Evolutionary conservation across 2,888 invertebrate genomes (phyloP).

Genomic region (Amphipoea lucens): DNA sequence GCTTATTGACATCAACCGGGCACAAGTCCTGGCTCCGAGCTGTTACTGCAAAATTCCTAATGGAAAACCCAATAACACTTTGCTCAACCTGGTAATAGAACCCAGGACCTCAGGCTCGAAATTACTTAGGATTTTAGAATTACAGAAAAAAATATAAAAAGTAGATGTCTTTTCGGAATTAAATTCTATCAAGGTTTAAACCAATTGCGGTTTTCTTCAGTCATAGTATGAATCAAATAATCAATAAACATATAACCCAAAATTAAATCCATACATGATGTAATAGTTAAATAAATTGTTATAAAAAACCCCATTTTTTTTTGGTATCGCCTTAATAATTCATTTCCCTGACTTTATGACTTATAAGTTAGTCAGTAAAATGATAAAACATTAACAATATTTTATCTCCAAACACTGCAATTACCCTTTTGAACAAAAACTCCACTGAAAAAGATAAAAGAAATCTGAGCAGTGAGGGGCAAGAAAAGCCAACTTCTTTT

Average conservation of each 20-base stretch:
- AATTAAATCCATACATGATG: too few species aligned
- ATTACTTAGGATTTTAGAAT: too few species aligned
- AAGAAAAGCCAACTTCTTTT: conserved; percentile 34
- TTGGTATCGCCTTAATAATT: neutral
- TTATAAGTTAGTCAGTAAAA: neutral
- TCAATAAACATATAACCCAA: too few species aligned
- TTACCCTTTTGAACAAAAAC: conserved; percentile 33
- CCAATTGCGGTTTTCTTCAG: too few species aligned
- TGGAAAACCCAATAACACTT: neutral
- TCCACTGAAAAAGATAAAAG: conserved; percentile 10
- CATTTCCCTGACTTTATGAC: neutral
- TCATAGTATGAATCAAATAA: too few species aligned
- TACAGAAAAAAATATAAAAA: too few species aligned
- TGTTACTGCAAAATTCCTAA: neutral
- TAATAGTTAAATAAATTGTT: too few species aligned
- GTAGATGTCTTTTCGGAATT: too few species aligned
- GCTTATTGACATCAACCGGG: too few species aligned
- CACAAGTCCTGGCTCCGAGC: too few species aligned
- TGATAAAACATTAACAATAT: neutral
- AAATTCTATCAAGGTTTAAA: too few species aligned
- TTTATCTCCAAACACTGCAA: conserved; percentile 12
- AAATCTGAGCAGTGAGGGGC: conserved; percentile 23
- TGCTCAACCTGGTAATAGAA: neutral
- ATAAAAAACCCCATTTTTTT: too few species aligned
- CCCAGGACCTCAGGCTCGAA: neutral